These are phyloP conservation scores for Pristiophorus japonicus DNA, from an alignment of 2,113 vertebrate species.

Conservation along the genomic window DNA sequence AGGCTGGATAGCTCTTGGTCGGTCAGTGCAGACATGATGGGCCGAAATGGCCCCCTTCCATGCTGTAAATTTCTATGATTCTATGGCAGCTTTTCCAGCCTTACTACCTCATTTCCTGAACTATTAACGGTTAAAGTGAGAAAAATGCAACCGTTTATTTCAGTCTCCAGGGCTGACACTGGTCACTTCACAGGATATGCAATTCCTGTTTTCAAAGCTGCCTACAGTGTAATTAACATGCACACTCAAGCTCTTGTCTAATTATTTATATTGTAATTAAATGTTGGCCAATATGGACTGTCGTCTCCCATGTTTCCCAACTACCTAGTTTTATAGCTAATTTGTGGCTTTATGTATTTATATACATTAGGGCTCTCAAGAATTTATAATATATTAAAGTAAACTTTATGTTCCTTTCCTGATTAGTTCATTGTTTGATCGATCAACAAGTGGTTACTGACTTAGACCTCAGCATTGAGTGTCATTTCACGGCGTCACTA, in stretches of 20 bases:
- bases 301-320: background rate
- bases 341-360: background rate
- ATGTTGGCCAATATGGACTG: background rate
- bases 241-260: background rate
- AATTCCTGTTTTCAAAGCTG: background rate
- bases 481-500: background rate
- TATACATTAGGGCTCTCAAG: background rate
- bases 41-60: too few species aligned
- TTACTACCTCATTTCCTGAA: background rate
- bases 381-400: background rate
- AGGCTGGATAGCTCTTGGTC: too few species aligned
- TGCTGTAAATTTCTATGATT: too few species aligned
- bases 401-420: background rate
- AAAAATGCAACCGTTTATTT: background rate
- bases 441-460: background rate
- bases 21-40: too few species aligned
- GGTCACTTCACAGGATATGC: background rate
- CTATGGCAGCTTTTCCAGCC: background rate
- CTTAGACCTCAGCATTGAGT: background rate
- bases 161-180: background rate
- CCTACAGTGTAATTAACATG: background rate
- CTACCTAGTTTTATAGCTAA: background rate
- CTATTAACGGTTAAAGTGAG: background rate
- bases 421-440: background rate
- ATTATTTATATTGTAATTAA: slow-evolving; percentile 2